phyloP scores from a whole-genome alignment of 2,797 vertebrate genomes.

The Galaxias olidus region DNA sequence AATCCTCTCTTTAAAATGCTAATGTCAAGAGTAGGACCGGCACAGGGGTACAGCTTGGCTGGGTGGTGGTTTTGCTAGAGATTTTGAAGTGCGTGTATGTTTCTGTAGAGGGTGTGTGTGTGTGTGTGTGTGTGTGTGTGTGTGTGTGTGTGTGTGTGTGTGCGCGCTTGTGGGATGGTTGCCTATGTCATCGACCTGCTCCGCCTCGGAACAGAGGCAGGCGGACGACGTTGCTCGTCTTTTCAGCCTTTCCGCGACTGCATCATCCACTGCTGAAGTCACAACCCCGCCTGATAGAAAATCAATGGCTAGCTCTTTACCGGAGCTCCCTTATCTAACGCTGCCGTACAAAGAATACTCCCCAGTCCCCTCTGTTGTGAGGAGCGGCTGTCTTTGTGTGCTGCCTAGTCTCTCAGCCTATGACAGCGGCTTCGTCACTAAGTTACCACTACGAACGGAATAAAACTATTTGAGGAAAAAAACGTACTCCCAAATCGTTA shows the following conservation, averaged over 20 bases:
- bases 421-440: background rate
- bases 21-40: slow-evolving; percentile 42
- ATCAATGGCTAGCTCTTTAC: slow-evolving; percentile 62
- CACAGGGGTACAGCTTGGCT: slow-evolving; percentile 34
- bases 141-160: background rate
- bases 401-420: background rate
- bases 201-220: slow-evolving; percentile 35
- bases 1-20: slow-evolving; percentile 66
- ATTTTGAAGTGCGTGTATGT: background rate
- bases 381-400: background rate
- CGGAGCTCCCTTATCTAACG: slow-evolving; percentile 45
- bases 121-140: background rate
- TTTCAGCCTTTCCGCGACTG: slow-evolving; percentile 49
- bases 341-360: slow-evolving; percentile 45
- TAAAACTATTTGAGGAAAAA: no score
- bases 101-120: no score
- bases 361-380: background rate
- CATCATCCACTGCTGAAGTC: slow-evolving; percentile 44
- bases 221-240: slow-evolving; percentile 33
- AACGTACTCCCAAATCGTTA: no score
- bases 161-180: background rate
- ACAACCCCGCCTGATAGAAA: slow-evolving; percentile 56
- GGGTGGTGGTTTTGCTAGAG: slow-evolving; percentile 25
- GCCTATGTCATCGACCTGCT: slow-evolving; percentile 20
- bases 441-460: no score